phyloP scores from a whole-genome alignment of 1,140 invertebrate genomes.

The Penaeus japonicus region DNA sequence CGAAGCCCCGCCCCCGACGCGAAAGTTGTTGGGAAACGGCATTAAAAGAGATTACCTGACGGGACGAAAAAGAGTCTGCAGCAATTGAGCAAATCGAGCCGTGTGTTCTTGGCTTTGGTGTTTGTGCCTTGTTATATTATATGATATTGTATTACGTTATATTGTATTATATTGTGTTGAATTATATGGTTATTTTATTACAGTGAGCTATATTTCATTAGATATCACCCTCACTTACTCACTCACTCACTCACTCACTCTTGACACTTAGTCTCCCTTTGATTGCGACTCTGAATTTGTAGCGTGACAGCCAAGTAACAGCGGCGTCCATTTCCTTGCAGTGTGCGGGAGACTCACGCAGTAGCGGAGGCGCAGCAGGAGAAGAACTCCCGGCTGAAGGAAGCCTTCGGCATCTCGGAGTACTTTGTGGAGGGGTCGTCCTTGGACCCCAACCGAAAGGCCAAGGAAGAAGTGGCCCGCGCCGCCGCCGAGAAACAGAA shows the following conservation, averaged over 20 bases:
- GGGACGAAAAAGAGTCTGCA: too few relatives aligned
- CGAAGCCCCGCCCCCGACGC: too few relatives aligned
- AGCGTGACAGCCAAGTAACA: not conserved
- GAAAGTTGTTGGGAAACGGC: too few relatives aligned
- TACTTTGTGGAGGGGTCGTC: conserved; percentile 94
- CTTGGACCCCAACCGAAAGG: conserved; percentile 84
- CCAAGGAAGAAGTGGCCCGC: conserved; percentile 77
- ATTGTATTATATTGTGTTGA: too few relatives aligned
- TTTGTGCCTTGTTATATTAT: too few relatives aligned
- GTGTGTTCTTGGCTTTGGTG: too few relatives aligned
- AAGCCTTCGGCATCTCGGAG: conserved; percentile 94
- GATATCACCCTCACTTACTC: not conserved
- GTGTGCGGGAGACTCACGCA: conserved; percentile 84
- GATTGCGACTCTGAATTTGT: too few relatives aligned
- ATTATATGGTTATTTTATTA: too few relatives aligned
- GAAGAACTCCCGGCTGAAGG: conserved; percentile 90
- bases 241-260: not conserved
- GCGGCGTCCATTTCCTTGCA: conserved; percentile 74
- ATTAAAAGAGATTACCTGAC: too few relatives aligned
- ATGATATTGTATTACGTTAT: too few relatives aligned
- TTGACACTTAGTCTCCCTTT: not conserved
- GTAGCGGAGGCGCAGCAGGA: conserved; percentile 95
- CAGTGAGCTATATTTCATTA: too few relatives aligned
- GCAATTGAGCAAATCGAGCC: too few relatives aligned
- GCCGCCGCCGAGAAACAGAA: conserved; percentile 58